These are phyloP conservation scores for Eurystomus gularis DNA, from an alignment of 2,113 vertebrate species.

Conservation along the genomic window DNA sequence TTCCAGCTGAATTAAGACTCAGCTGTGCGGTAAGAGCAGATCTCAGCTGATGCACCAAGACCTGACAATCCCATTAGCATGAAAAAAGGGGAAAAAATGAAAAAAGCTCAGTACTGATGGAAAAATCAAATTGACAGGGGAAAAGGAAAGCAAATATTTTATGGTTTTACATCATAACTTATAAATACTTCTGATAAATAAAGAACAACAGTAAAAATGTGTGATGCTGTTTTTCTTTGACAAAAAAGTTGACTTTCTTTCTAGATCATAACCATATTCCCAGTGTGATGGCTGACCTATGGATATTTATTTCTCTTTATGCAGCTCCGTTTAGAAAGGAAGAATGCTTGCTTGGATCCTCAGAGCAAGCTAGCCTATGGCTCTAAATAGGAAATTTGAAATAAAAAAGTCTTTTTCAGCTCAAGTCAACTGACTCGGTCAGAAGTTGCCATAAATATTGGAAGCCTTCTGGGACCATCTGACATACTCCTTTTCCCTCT, in stretches of 20 bases:
- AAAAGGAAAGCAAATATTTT: not conserved
- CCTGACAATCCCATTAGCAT: not conserved
- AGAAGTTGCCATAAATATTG: not conserved
- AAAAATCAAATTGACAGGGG: not conserved
- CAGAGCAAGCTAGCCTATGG: not conserved
- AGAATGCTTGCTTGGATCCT: not conserved
- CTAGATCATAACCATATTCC: not conserved
- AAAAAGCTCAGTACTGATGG: not conserved
- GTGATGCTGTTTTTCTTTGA: not conserved
- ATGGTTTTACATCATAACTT: not conserved
- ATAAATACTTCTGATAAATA: not conserved
- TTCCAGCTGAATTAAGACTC: not conserved
- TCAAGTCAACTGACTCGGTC: not conserved
- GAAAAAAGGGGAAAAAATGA: not conserved
- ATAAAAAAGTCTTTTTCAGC: not conserved
- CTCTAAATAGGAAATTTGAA: not conserved
- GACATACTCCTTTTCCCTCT: not conserved
- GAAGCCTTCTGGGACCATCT: not conserved
- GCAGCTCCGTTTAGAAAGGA: not conserved
- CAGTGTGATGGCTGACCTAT: not conserved
- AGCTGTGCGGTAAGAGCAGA: not conserved
- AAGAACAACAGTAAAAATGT: not conserved
- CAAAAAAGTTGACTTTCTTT: not conserved
- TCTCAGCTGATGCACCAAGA: not conserved
- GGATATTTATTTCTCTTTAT: not conserved